Base-by-base conservation (phyloP, 53 echinoderm and acorn worm genomes). In the Echinometra lucunter region DNA sequence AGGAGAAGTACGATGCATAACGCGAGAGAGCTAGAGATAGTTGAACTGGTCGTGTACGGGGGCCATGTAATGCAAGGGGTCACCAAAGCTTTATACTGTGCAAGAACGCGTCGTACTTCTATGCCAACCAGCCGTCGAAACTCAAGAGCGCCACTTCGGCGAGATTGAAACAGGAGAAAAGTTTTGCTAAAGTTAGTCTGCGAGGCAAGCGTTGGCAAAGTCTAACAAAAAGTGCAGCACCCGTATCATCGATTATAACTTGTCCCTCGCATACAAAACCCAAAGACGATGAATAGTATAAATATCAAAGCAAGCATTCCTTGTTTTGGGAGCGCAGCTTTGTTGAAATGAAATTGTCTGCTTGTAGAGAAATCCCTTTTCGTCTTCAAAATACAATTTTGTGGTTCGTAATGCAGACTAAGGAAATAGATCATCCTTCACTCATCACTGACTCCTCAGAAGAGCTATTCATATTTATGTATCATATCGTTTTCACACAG, bases 401-500 rank as follows among this genome's bases (percentile, higher is more conserved):
- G 42, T 56, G 89, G 38, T 90, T 1, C 37, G 38, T 25, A 40
- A 21, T 70, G 72, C 70, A 91, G 63, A 38, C 60, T 45, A 60
- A 1, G 91, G n/a, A 40, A 37, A 69, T 44, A 63, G 21, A 66
- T 91, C 92, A 91, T 69, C 92, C 44, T 66, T 32, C 42, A n/a
- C 45, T 70, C 66, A 66, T 44, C 47, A 42, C 9, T 11, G 30
- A 38, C 63, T 37, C 91, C 17, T 90, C 38, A 57, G 30, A 28
- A 28, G 13, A n/a, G 88, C 88, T 88, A 16, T 56, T 89, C 57
- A 60, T 63, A 8, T 27, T 1, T 89, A 38, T 66, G 58, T 44
- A 60, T 37, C 80, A 60, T 45, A 93, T 83, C 66, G 55, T 83
- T 83, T 94, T 83, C 85, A 83, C 94, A 83, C 94, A 94, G 94